Conservation (phyloP, 2,797 vertebrate genomes). For the Rhabdophis nuchalis region DNA sequence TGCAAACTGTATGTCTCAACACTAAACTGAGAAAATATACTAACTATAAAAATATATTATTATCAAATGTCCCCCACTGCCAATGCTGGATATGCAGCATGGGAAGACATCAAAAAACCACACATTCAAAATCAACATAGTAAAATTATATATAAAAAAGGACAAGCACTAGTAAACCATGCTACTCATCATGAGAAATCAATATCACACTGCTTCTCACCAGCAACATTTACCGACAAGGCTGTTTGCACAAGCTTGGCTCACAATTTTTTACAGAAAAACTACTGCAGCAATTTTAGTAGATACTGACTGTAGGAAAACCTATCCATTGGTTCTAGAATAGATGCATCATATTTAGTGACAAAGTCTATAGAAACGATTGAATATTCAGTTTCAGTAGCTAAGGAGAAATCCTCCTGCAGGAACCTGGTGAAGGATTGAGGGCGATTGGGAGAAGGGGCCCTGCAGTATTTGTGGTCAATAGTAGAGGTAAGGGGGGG, state of each 20-base stretch:
- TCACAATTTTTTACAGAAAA: neutral
- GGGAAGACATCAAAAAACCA: neutral
- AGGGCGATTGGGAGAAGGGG: neutral
- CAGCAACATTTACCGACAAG: neutral
- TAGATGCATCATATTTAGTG: neutral
- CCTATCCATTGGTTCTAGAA: slow-evolving; percentile 26
- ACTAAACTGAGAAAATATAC: neutral
- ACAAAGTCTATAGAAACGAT: slow-evolving; percentile 24
- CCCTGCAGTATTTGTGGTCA: neutral
- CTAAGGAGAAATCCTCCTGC: neutral
- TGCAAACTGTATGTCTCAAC: neutral
- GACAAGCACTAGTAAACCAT: neutral
- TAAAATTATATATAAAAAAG: neutral
- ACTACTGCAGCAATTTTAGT: neutral
- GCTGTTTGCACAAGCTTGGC: neutral
- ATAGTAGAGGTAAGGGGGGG: neutral
- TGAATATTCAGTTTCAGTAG: slow-evolving; percentile 12
- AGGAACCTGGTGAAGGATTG: neutral
- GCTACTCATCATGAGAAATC: neutral
- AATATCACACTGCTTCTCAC: neutral
- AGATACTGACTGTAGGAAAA: neutral
- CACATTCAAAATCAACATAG: neutral
- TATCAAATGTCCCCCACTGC: neutral
- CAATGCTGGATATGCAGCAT: neutral
- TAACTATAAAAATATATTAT: neutral